Conservation (phyloP, 2,113 vertebrate species). For the Pelusios castaneus region DNA sequence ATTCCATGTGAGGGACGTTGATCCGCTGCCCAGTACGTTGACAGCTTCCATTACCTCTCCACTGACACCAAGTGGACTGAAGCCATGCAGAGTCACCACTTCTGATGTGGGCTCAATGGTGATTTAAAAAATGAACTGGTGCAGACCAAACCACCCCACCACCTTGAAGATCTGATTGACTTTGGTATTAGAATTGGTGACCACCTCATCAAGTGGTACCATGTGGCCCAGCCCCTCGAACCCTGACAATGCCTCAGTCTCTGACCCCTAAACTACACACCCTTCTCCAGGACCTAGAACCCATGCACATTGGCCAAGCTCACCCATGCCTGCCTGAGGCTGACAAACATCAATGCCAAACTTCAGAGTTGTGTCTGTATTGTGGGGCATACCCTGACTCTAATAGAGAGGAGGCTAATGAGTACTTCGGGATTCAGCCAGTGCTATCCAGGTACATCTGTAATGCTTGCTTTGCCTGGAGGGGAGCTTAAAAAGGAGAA, state of each 20-base stretch:
- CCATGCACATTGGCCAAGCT: too few relatives aligned
- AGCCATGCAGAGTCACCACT: too few relatives aligned
- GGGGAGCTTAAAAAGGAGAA: too few relatives aligned
- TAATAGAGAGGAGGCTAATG: not conserved
- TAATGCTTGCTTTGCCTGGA: too few relatives aligned
- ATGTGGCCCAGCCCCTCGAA: not conserved
- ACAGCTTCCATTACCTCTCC: too few relatives aligned
- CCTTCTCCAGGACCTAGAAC: not conserved
- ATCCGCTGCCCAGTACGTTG: not conserved
- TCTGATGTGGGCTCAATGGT: too few relatives aligned
- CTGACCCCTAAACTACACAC: not conserved
- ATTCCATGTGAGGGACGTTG: not conserved
- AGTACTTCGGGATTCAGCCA: not conserved
- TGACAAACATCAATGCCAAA: not conserved
- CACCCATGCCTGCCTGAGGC: not conserved
- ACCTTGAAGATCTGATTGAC: not conserved
- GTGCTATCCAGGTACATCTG: too few relatives aligned
- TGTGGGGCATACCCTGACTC: not conserved
- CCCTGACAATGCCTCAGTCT: not conserved
- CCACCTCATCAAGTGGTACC: too few relatives aligned
- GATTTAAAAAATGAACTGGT: not conserved
- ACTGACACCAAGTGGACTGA: too few relatives aligned
- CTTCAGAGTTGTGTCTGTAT: not conserved
- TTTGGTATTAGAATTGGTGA: too few relatives aligned
- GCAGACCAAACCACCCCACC: not conserved